phyloP scores from a whole-genome alignment of 2,888 invertebrate genomes.

The Petrolisthes manimaculis region DNA sequence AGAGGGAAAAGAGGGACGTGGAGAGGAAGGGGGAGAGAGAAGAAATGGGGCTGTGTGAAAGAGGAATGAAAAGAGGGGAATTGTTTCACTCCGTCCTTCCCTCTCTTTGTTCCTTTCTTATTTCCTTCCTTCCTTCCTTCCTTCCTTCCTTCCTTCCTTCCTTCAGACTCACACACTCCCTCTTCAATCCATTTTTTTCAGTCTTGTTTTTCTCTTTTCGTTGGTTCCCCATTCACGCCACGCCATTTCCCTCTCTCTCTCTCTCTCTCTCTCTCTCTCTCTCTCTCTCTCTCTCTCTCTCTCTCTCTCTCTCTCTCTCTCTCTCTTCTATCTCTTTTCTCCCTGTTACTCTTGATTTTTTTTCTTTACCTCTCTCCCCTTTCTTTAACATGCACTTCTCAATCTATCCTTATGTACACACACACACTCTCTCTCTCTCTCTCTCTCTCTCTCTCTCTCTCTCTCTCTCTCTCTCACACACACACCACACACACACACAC shows the following conservation, averaged over 20 bases:
- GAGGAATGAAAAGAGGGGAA: not conserved
- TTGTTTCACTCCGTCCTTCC: not conserved
- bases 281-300: not conserved
- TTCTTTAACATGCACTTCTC: not conserved
- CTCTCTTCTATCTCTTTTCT: not conserved
- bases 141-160: not conserved
- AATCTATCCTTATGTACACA: not conserved
- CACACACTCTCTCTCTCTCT: not conserved
- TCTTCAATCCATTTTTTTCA: conserved; percentile 16
- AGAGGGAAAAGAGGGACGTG: not conserved
- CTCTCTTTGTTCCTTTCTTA: not conserved
- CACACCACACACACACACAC: too few species aligned
- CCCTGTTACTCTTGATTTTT: not conserved
- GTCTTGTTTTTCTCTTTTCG: not conserved
- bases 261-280: not conserved
- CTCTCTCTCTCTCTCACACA: too few species aligned
- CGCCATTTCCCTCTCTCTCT: not conserved
- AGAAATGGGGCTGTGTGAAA: not conserved
- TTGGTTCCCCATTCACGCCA: not conserved
- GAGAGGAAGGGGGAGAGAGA: not conserved
- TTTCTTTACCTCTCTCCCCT: not conserved
- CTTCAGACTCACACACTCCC: not conserved
- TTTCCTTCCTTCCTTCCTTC: not conserved
- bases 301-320: not conserved
- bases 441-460: not conserved